Percentiles rank a stretch among this genome's conserved stretches.
Evolutionary conservation across 2,888 invertebrate species (phyloP).

Genomic region (Polydrusus cervinus): DNA sequence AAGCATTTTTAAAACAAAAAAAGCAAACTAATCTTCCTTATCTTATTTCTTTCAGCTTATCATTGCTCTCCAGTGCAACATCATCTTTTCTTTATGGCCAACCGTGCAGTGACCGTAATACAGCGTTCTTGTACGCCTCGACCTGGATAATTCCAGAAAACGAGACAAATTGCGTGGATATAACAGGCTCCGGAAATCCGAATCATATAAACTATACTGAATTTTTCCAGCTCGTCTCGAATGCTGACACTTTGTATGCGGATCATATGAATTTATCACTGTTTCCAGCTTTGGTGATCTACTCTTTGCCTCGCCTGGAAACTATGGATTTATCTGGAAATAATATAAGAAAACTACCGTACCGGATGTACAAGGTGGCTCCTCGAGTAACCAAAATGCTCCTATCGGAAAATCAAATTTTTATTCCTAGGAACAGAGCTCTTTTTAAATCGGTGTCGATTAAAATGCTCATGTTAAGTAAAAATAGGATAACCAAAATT

Average conservation of each 20-base stretch:
- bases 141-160: conserved; percentile 56
- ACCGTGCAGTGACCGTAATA: conserved; percentile 66
- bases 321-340: conserved; percentile 66
- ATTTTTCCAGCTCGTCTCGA: conserved; percentile 50
- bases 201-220: conserved; percentile 38
- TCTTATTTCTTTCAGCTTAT: conserved; percentile 34
- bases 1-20: neutral
- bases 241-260: conserved; percentile 64
- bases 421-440: conserved; percentile 60
- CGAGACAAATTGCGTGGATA: conserved; percentile 63
- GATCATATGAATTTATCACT: conserved; percentile 63
- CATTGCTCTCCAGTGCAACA: conserved; percentile 37
- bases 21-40: neutral
- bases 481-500: conserved; percentile 63
- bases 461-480: conserved; percentile 64
- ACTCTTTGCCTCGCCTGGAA: conserved; percentile 61
- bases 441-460: conserved; percentile 62
- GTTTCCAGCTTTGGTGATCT: conserved; percentile 55
- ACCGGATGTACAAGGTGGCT: conserved; percentile 57
- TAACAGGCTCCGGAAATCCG: conserved; percentile 59
- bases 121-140: conserved; percentile 61
- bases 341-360: conserved; percentile 61
- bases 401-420: conserved; percentile 57
- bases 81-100: conserved; percentile 62
- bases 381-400: conserved; percentile 63